Evolutionary conservation across 2,888 invertebrate species (phyloP).

Genomic region (Yponomeuta malinellus): DNA sequence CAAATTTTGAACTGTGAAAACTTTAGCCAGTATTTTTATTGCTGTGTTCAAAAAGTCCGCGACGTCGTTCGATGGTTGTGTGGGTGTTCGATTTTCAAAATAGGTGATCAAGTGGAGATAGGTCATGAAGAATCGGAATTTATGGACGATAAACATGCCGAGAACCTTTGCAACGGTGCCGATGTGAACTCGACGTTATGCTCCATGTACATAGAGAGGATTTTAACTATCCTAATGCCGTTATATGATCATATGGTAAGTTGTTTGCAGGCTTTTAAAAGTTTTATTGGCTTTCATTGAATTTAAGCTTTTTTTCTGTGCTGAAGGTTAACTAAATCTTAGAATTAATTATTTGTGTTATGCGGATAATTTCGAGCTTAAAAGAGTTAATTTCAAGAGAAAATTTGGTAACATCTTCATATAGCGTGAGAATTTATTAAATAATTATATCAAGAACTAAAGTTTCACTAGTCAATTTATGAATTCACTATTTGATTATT

Average conservation of each 20-base stretch:
- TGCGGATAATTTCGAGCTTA: too few relatives aligned
- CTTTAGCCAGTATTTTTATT: background rate
- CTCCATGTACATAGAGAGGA: constrained; percentile 49
- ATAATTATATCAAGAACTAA: too few relatives aligned
- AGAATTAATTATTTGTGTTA: too few relatives aligned
- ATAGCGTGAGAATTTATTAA: too few relatives aligned
- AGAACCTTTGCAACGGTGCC: constrained; percentile 38
- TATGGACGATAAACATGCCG: background rate
- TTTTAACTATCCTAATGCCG: constrained; percentile 61
- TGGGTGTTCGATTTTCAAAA: constrained; percentile 37
- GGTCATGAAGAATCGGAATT: background rate
- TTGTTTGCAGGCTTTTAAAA: background rate
- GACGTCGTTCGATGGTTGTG: constrained; percentile 30
- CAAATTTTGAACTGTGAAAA: background rate
- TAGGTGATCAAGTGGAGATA: constrained; percentile 39
- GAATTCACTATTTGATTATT: too few relatives aligned
- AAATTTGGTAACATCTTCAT: too few relatives aligned
- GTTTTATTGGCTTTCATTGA: background rate
- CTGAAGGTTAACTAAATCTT: too few relatives aligned
- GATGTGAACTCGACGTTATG: constrained; percentile 64
- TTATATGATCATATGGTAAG: constrained; percentile 69
- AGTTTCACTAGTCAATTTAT: too few relatives aligned
- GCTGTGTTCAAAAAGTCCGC: constrained; percentile 15
- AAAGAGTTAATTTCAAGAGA: too few relatives aligned
- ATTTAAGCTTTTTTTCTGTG: too few relatives aligned